phyloP scores from a whole-genome alignment of 2,113 vertebrate genomes.

The Ascaphus truei region DNA sequence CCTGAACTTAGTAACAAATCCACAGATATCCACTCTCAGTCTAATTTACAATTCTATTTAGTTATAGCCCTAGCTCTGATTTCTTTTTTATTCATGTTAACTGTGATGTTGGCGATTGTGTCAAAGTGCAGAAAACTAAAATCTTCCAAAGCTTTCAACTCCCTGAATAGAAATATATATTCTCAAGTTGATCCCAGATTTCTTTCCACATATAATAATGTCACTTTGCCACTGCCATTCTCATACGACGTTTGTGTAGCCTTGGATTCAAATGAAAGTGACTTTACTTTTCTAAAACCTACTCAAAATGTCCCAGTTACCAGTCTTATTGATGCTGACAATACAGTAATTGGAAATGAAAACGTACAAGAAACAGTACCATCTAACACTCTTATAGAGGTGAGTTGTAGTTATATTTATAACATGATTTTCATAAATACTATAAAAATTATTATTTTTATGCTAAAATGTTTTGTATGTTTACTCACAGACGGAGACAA shows the following conservation, averaged over 20 bases:
- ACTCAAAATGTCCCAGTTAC: neutral
- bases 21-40: slow-evolving; percentile 30
- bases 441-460: no score
- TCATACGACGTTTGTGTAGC: slow-evolving; percentile 5
- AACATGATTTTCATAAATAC: no score
- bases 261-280: slow-evolving; percentile 11
- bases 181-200: slow-evolving; percentile 9
- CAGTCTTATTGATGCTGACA: slow-evolving; percentile 6
- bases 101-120: slow-evolving; percentile 58
- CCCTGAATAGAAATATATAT: neutral
- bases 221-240: slow-evolving; percentile 10
- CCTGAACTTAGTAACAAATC: slow-evolving; percentile 36
- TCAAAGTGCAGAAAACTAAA: slow-evolving; percentile 12
- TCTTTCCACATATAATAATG: slow-evolving; percentile 2
- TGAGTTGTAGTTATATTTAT: no score
- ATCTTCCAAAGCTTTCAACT: neutral
- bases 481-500: no score
- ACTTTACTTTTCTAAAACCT: slow-evolving; percentile 24
- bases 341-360: slow-evolving; percentile 11
- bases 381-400: no score
- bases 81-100: slow-evolving; percentile 62
- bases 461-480: no score
- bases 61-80: slow-evolving; percentile 60
- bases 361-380: no score
- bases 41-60: slow-evolving; percentile 57